phyloP scores from a whole-genome alignment of 2,888 invertebrate species.

The Taphrorychus bicolor region DNA sequence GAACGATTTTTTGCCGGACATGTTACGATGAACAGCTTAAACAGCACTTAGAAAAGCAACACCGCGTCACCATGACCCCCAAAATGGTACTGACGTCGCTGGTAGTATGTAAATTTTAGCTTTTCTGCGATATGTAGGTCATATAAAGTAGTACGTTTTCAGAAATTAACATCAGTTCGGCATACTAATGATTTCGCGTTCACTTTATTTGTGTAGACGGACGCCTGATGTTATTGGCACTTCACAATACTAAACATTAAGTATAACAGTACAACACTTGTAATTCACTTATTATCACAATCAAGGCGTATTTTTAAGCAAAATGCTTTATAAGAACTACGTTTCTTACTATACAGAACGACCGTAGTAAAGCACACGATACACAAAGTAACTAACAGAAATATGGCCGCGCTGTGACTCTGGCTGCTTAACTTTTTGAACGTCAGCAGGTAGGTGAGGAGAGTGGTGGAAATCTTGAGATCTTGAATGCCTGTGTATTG shows the following conservation, averaged over 20 bases:
- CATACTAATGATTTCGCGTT: constrained; percentile 29
- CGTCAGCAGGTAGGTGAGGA: constrained; percentile 48
- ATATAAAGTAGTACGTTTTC: constrained; percentile 50
- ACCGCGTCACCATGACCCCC: constrained; percentile 45
- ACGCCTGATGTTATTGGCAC: not conserved
- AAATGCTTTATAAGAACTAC: not conserved
- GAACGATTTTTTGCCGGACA: constrained; percentile 61
- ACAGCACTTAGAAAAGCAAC: constrained; percentile 39
- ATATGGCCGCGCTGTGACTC: constrained; percentile 47
- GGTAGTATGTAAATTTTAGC: constrained; percentile 44
- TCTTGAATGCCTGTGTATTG: constrained; percentile 39
- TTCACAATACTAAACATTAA: not conserved
- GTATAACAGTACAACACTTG: not conserved
- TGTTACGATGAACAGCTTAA: constrained; percentile 47
- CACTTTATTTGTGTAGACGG: not conserved
- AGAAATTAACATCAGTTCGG: constrained; percentile 36
- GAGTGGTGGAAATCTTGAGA: constrained; percentile 42
- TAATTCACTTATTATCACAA: too few relatives aligned
- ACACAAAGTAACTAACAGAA: constrained; percentile 39
- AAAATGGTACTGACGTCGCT: constrained; percentile 45
- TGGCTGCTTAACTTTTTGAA: constrained; percentile 44
- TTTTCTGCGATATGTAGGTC: constrained; percentile 58
- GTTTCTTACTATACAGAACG: not conserved
- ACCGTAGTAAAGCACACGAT: constrained; percentile 24
- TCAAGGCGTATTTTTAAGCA: too few relatives aligned